Evolutionary conservation across 2,113 vertebrate genomes (phyloP), one percentile per base, ranked within the genome.

Genomic region (Bufo bufo): DNA sequence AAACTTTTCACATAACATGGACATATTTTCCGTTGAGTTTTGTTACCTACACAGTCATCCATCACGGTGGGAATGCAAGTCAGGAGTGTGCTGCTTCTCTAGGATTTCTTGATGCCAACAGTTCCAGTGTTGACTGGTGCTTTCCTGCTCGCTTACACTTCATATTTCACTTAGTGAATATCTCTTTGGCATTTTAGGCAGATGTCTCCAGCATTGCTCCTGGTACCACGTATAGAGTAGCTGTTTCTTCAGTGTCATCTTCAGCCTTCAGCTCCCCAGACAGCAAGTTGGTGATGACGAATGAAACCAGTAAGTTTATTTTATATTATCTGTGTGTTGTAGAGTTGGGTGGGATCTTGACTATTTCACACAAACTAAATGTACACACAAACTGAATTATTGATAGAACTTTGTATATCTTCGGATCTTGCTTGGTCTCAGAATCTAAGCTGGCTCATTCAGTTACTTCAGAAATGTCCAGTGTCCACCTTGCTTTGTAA

Each of bases 231-330:
- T 96, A 97, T 58, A 94, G 92, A 8, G 92, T 95, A 47, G 96
- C 96, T 0, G 90, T 97, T 90, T 95, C 96, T 88, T 92, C 97
- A 58, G 91, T 95, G 89, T 97, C 97, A 90, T 97, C 97, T 45
- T 96, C 96, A 50, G 91, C 94, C 7, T 94, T 95, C 87, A 96
- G 96, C 89, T 95, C 95, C 56, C 95, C 97, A 90, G 94, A 97
- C 23, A 97, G 97, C 85, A 98, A 96, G 93, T 96, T 95, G 90
- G 90, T 97, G 92, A 94, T 93, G 86, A 96, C 95, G 4, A 96
- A 95, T 10, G 92, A 96, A 89, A 96, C 96, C 3, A 95, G 98
- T 99, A 91, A 96, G 97, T 95, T 80, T 84, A 75, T 79, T 90
- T 89, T 77, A 13, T 66, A 58, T 58, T 6, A 83, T 13, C 52